phyloP scores from a whole-genome alignment of 2,888 invertebrate species.

The Eulithis testata region DNA sequence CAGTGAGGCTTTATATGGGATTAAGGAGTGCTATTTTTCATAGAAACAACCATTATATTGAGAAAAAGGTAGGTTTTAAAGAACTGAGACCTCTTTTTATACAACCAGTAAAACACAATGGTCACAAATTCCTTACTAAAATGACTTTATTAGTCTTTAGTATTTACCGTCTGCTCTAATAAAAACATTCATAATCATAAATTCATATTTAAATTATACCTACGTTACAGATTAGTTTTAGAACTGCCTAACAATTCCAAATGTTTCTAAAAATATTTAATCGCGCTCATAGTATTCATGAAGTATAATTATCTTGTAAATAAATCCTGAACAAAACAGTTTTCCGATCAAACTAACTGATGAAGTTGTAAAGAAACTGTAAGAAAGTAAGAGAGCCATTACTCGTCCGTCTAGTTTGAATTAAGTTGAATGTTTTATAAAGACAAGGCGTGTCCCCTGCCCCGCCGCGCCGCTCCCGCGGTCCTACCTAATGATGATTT shows the following conservation, averaged over 20 bases:
- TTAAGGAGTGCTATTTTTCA: not conserved
- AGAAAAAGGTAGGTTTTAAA: too few relatives aligned
- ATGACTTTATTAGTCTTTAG: too few relatives aligned
- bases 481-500: constrained; percentile 76
- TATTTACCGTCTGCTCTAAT: too few relatives aligned
- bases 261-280: constrained; percentile 15
- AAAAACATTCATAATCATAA: not conserved
- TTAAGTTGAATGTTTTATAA: constrained; percentile 81
- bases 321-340: constrained; percentile 12
- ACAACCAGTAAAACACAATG: too few relatives aligned
- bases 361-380: constrained; percentile 31
- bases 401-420: constrained; percentile 72
- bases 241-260: constrained; percentile 13
- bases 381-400: constrained; percentile 49
- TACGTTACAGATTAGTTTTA: constrained; percentile 7
- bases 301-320: constrained; percentile 16
- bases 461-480: constrained; percentile 48
- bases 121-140: too few relatives aligned
- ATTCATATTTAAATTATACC: not conserved
- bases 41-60: not conserved
- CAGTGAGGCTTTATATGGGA: constrained; percentile 34
- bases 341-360: constrained; percentile 15
- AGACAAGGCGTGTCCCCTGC: constrained; percentile 70
- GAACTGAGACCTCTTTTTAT: too few relatives aligned
- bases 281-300: constrained; percentile 10